phyloP scores from a whole-genome alignment of 2,888 invertebrate species.

The Platynereis dumerilii region DNA sequence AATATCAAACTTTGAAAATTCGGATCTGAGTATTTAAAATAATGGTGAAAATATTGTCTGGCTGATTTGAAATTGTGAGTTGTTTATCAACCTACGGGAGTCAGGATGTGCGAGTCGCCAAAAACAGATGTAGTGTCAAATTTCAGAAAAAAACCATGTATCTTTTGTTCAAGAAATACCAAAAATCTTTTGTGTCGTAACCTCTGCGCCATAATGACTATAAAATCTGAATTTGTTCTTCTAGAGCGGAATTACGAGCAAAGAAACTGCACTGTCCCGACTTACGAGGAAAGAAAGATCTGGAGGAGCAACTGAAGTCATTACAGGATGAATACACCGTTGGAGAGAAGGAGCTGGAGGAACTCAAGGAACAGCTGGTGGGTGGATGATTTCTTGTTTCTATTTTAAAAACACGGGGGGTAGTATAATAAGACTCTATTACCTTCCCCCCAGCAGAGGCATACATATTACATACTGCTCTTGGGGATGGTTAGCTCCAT shows the following conservation, averaged over 20 bases:
- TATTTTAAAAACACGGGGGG: neutral
- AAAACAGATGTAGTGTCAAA: no score
- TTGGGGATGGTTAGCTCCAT: no score
- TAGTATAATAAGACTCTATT: neutral
- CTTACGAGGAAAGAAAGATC: neutral
- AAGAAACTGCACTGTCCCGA: conserved; percentile 12
- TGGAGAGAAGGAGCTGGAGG: conserved; percentile 10
- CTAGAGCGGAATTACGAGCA: conserved; percentile 19
- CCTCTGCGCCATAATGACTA: no score
- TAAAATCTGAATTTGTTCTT: no score
- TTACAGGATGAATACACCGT: conserved; percentile 1
- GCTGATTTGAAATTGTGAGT: no score
- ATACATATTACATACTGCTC: no score
- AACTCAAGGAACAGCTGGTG: conserved; percentile 12
- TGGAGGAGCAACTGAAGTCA: conserved; percentile 10
- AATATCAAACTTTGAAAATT: neutral
- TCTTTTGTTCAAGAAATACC: no score
- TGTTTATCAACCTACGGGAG: no score
- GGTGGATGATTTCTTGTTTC: neutral
- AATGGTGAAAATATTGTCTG: neutral
- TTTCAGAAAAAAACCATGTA: no score
- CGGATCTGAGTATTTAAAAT: neutral
- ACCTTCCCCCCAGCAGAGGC: no score
- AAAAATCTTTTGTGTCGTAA: no score
- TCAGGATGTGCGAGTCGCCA: no score